Evolutionary conservation across 2,888 invertebrate species (phyloP).

Genomic region (Euzetes globulus): DNA sequence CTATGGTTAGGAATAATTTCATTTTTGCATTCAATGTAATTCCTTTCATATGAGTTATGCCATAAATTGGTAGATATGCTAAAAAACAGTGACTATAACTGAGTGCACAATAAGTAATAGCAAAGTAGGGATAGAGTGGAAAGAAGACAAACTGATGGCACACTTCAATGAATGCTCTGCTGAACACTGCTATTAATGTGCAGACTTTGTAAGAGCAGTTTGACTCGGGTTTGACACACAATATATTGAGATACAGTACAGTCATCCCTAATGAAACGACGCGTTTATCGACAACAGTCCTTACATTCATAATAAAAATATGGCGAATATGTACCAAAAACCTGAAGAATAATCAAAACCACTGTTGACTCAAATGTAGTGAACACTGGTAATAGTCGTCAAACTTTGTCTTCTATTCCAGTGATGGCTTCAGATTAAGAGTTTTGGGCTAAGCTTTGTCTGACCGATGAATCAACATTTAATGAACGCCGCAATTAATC

Average conservation of each 20-base stretch:
- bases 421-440: not conserved
- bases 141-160: slow-evolving; percentile 11
- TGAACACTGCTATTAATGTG: slow-evolving; percentile 20
- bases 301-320: not conserved
- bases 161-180: slow-evolving; percentile 10
- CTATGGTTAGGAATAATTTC: not conserved
- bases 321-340: not conserved
- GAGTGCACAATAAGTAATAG: not conserved
- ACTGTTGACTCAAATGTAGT: not conserved
- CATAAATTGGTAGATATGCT: slow-evolving; percentile 20
- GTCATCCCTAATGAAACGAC: not conserved
- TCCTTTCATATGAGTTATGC: not conserved
- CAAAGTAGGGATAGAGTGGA: slow-evolving; percentile 3
- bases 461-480: slow-evolving; percentile 18
- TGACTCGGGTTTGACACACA: slow-evolving; percentile 2
- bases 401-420: not conserved
- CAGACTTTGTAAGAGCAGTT: not conserved
- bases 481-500: slow-evolving; percentile 29
- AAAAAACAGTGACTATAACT: not conserved
- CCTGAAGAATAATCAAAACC: slow-evolving; percentile 3
- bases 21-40: not conserved
- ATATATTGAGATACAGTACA: not conserved
- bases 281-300: not conserved
- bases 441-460: not conserved
- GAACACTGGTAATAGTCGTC: not conserved